Evolutionary conservation across 2,797 vertebrate species (phyloP), one percentile per base, ranked within the genome.

Genomic region (Balearica regulorum): DNA sequence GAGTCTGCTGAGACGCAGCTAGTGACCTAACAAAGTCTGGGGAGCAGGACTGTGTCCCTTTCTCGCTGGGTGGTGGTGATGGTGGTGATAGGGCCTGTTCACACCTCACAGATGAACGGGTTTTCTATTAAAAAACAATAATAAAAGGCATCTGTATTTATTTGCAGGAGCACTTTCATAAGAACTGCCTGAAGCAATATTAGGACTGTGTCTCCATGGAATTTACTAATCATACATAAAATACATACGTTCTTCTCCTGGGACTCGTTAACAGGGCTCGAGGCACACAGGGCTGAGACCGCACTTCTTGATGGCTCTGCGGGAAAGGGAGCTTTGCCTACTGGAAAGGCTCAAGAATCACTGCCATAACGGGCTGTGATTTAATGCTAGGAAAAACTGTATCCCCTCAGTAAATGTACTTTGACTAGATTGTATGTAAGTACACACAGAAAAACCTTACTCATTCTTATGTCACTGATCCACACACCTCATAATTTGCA

Each of bases 401-500:
- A 73, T 87, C 66, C 90, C 26, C 22, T 82, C 64, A 80, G 60
- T 80, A 92, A 87, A 60, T 31, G 60, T 37, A 76, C 62, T 94
- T 69, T 69, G 83, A 69, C 69, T 84, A 64, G 39, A 62, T 69
- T 83, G 64, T 90, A 55, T 48, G 43, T 70, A 92, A 84, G 87
- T 57, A 73, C 88, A 84, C 3, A 33, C 83, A 95, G 91, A 94
- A 95, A 90, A 94, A 41, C 54, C 70, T 94, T 90, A 91, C 83
- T 95, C 90, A 91, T 76, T 88, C 90, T 96, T 90, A 66, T 20
- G 83, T 91, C 95, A 94, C 73, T 87, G 90, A 93, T 87, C 66
- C 95, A 94, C 24, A 28, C 93, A 93, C 91, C 70, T 93, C 95
- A 77, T 90, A 90, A 93, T 76, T 91, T 93, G 83, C 66, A 80